These are phyloP conservation scores for Malurus leucopterus DNA, from an alignment of 2,797 vertebrate species.

Conservation along the genomic window DNA sequence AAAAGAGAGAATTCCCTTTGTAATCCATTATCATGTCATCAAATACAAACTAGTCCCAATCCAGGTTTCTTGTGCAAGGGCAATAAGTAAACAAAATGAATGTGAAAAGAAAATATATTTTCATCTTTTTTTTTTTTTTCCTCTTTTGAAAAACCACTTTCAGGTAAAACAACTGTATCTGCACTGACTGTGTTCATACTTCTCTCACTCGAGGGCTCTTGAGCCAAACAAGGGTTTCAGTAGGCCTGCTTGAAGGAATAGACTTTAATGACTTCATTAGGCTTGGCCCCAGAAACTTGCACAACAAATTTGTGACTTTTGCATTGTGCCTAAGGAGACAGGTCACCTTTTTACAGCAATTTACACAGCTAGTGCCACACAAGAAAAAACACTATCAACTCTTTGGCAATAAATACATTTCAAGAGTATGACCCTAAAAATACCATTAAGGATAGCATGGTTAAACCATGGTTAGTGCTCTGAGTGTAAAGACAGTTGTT, in stretches of 20 bases:
- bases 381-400: neutral
- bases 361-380: neutral
- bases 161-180: neutral
- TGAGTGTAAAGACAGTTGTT: neutral
- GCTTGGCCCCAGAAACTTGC: neutral
- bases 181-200: neutral
- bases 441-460: neutral
- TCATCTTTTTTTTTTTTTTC: too few relatives aligned
- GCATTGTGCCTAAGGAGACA: neutral
- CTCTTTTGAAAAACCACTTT: neutral
- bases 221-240: neutral
- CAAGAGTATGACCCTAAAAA: neutral
- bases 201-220: neutral
- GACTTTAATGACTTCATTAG: neutral
- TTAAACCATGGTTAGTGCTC: neutral
- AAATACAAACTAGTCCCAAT: neutral
- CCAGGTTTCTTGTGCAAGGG: neutral
- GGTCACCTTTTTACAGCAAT: neutral
- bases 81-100: neutral
- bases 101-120: neutral
- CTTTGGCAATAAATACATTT: neutral
- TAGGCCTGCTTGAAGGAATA: neutral
- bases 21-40: neutral
- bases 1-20: neutral
- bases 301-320: neutral